Base-by-base conservation (phyloP, 2,797 vertebrate genomes). In the Hapalemur alaotrensis region DNA sequence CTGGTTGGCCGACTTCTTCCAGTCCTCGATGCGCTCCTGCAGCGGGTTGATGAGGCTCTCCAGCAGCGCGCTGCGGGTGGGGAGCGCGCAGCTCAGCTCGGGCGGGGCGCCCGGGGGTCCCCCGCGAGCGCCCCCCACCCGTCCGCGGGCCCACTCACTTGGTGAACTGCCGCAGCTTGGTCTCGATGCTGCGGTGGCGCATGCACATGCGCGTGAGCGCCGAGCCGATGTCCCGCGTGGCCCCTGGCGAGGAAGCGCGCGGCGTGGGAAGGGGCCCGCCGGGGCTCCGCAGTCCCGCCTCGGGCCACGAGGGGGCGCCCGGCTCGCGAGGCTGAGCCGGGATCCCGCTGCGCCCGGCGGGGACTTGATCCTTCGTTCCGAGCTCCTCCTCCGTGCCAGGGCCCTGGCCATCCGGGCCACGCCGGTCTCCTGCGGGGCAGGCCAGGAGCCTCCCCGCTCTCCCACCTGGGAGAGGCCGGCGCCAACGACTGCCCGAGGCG, bases 161-260 rank as follows among this genome's bases (percentile, higher is more conserved):
- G 97, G 99, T 99, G 98, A 99, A 99, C 98, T 99, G 99, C 69
- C 99, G 99, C 92, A 99, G 99, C 98, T 99, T 99, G 98, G 99
- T 99, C 98, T 99, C 99, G 4, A 99, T 99, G 99, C 99, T 99
- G 98, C 99, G 99, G 98, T 99, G 99, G 95, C 99, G 99, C 99
- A 99, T 99, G 98, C 99, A 99, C 99, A 99, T 99, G 93, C 99
- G 99, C 96, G 99, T 99, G 97, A 99, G 99, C 0, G 99, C 99
- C 0, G 99, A 99, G 96, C 99, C 99, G 0, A 99, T 99, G 97
- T 99, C 99, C 96, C 99, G 98, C 0, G 99, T 99, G 95, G 99
- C 99, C 95, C 99, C 99, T 99, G 98, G 91, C 94, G 92, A 97
- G 48, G 97, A 96, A 96, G 96, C 91, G 52, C 50, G 10, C 38